Base-by-base conservation (phyloP, 2,888 invertebrate genomes). In the Metopia argyrocephala region DNA sequence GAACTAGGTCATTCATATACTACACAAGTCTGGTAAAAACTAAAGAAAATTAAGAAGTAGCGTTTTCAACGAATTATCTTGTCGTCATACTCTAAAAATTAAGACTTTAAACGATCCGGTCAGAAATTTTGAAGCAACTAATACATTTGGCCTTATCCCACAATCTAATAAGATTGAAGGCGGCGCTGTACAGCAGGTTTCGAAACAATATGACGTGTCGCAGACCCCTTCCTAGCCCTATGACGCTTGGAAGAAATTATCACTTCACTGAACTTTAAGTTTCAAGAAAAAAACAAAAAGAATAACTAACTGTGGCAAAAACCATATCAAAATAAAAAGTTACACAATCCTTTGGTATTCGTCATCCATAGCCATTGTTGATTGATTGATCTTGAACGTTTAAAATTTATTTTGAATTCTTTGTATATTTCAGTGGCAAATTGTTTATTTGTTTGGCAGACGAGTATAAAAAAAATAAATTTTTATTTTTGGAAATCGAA, bases 341-440 rank as follows among this genome's bases (percentile, higher is more conserved):
- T 65, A 21, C 20, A 15, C 21, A 52, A 56, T 50, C 15, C 12
- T 54, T 48, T 64, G 2, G n/a, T 21, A 76, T 31, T 56, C 21
- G 64, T 64, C 56, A 70, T 70, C 28, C 38, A 38, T 38, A n/a
- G n/a, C 0, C 12, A 38, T n/a, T n/a, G n/a, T n/a, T n/a, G 15
- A 38, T 15, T 20, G 20, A 65, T 50, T 65, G 70, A 52, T 70
- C 65, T 50, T 76, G 64, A 38, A 65, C 57, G 45, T 52, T 59
- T n/a, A 76, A 76, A 70, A 52, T 76, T 76, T 70, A 57, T 23
- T 65, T 27, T 57, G 18, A 56, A 27, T 52, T 52, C n/a, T n/a
- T n/a, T n/a, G n/a, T n/a, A n/a, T n/a, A n/a, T n/a, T 69, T 70
- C 50, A 65, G 57, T 70, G 75, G 52, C 68, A 28, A 68, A 46